Evolutionary conservation across 2,113 vertebrate genomes (phyloP), one percentile per base, ranked within the genome.

Genomic region (Hippocampus guttulatus): DNA sequence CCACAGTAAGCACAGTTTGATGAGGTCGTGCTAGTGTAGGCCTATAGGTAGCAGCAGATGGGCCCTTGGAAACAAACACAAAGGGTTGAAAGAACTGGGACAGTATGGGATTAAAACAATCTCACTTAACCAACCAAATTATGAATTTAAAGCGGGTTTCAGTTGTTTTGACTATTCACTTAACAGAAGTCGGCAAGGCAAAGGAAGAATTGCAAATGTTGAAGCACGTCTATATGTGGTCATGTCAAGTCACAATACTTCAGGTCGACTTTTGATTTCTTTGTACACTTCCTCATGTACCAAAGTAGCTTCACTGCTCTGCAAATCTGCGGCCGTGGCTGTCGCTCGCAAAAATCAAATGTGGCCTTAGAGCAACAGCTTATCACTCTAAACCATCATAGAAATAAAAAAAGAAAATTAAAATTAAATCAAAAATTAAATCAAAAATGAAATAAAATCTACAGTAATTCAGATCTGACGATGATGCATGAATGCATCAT

Each of bases 1-100:
- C 67, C 61, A 67, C 60, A 27, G 69, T 64, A 71, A 79, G 73
- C 74, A 78, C n/a, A 64, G 45, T 66, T 76, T 65, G 23, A 21
- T 49, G 75, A 65, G 71, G 64, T 76, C 70, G 66, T 3, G 57
- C 55, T 73, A 64, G 73, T 74, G 58, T 69, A 72, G 55, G 57
- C 23, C 15, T 27, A 23, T 9, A 23, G n/a, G 23, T 65, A 33
- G 64, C 12, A 65, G 14, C 64, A 47, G n/a, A 65, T 65, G 64
- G 43, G 43, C n/a, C 7, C 41, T 25, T 45, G 23, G 23, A 47
- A 27, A 47, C 41, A 65, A 45, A 47, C 41, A 47, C 40, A 47
- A 63, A 40, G 1, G 40, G n/a, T 43, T 43, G 62, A 64, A 64
- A 64, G 23, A 43, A 23, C 21, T 15, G n/a, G n/a, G 23, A 47